These are phyloP conservation scores for Heliconius ismenius DNA, from an alignment of 2,888 invertebrate species.

Conservation along the genomic window DNA sequence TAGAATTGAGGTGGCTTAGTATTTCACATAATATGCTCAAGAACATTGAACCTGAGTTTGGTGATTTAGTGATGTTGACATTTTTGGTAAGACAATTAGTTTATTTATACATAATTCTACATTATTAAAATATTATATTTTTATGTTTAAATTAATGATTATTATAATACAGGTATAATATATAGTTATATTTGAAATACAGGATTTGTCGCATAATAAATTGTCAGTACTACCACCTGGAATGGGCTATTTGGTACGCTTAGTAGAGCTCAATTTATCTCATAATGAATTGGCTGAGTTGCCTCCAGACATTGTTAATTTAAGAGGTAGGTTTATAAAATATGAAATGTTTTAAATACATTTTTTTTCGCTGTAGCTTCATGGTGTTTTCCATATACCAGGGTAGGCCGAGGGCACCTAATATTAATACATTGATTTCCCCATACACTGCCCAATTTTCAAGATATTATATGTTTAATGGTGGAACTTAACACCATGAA, in stretches of 20 bases:
- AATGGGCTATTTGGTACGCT: conserved; percentile 90
- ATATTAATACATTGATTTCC: neutral
- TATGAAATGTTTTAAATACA: neutral
- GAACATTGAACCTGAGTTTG: conserved; percentile 86
- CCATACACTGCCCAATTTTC: neutral
- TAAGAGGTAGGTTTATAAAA: conserved; percentile 84
- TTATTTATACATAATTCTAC: neutral
- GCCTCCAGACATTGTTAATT: conserved; percentile 90
- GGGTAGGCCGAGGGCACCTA: neutral
- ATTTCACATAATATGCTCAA: conserved; percentile 88
- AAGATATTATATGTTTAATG: too few species aligned
- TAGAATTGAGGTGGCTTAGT: conserved; percentile 86
- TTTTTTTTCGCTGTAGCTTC: neutral
- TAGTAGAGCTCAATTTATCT: conserved; percentile 87
- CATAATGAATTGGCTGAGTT: conserved; percentile 88
- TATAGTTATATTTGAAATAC: conserved; percentile 39
- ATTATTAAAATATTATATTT: neutral
- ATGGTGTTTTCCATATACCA: neutral
- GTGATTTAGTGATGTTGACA: conserved; percentile 88
- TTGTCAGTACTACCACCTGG: conserved; percentile 88
- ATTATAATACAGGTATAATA: neutral
- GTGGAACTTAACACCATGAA: too few species aligned
- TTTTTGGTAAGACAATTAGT: conserved; percentile 62
- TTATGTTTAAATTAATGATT: neutral
- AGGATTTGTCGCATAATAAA: conserved; percentile 91